Evolutionary conservation across 1,140 invertebrate genomes (phyloP), one percentile per base, ranked within the genome.

Genomic region (Cotesia chilonis): DNA sequence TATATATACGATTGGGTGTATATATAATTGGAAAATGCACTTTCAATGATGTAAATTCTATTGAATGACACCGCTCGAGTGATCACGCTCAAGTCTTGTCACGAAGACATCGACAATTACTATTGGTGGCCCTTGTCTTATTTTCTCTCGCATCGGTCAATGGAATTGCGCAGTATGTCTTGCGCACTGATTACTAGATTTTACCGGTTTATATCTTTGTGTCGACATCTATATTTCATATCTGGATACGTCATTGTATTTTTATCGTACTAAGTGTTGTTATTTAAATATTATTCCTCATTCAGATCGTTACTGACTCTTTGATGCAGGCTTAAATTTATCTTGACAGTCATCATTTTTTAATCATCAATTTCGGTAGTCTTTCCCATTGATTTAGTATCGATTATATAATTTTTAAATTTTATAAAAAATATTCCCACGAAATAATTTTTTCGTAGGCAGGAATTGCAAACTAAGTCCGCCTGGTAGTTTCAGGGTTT

Each of bases 71-170:
- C 80, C 75, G 68, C 72, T 79, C 76, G 79, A 71, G 68, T 74
- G 60, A 73, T 69, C 76, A 72, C n/a, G 77, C 79, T 83, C 76
- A 57, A 75, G 75, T 79, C 80, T 79, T 79, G 77, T 80, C 81
- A 41, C 20, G 75, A 82, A 85, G 81, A 79, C 80, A 82, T 80
- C 80, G 81, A 81, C 78, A 82, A 81, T 80, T 80, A 83, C 84
- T 84, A 84, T 82, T 82, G 80, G 79, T 82, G 80, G 79, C 64
- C 52, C 55, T 38, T 38, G 68, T 36, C 41, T 63, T 17, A 67
- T 52, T 69, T 60, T 69, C 69, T 20, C 41, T 20, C 41, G 41
- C 41, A 47, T 77, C 81, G 77, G 81, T 83, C 84, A 84, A 86
- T 85, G 82, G 75, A 78, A 84, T 74, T 86, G 85, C 84, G 85